phyloP scores from a whole-genome alignment of 2,888 invertebrate species.

The Mythimna ferrago region DNA sequence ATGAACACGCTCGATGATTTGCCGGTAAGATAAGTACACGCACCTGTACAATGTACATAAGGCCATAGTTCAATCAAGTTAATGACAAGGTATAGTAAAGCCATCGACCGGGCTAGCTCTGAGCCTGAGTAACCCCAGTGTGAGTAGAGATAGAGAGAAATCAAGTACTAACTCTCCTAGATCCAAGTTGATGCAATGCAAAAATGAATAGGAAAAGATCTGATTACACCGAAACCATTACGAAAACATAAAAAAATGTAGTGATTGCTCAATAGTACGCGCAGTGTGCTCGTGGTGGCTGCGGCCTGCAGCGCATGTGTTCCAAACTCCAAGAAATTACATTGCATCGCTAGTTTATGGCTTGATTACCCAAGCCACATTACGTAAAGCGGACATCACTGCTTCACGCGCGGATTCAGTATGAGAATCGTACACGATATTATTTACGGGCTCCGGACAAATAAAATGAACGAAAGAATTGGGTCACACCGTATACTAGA shows the following conservation, averaged over 20 bases:
- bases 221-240: constrained; percentile 3
- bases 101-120: neutral
- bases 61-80: neutral
- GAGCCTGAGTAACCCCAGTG: neutral
- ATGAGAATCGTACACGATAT: constrained; percentile 14
- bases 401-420: constrained; percentile 21
- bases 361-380: constrained; percentile 34
- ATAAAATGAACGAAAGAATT: constrained; percentile 16
- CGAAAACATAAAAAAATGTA: constrained; percentile 1
- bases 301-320: neutral
- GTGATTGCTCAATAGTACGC: neutral
- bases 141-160: neutral
- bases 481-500: constrained; percentile 19
- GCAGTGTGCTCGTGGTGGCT: constrained; percentile 6
- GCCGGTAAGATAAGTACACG: neutral
- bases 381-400: constrained; percentile 38
- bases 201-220: neutral
- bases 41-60: too few species aligned
- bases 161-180: neutral
- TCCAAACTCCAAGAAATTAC: constrained; percentile 1
- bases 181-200: neutral
- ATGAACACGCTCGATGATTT: neutral
- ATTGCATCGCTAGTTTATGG: constrained; percentile 17
- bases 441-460: constrained; percentile 19
- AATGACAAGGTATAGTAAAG: neutral